Percentiles rank a stretch among this genome's conserved stretches.
Evolutionary conservation across 1,140 invertebrate species (phyloP).

Genomic region (Dryas iulia): DNA sequence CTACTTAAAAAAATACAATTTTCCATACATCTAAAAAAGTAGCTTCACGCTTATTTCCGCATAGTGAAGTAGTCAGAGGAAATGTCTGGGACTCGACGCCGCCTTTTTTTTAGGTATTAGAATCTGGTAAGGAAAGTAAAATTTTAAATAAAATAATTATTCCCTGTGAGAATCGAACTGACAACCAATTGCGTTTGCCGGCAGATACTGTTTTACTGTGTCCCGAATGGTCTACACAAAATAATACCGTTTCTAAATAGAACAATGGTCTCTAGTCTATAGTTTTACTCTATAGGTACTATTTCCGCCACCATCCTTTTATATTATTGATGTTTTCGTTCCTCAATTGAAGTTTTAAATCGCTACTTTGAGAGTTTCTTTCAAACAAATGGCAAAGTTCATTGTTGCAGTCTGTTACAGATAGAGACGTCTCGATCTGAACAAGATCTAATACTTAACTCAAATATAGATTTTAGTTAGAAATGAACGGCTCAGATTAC

Average conservation of each 20-base stretch:
- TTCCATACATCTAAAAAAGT: too few species aligned
- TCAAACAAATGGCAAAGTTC: conserved; percentile 4
- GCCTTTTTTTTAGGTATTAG: too few species aligned
- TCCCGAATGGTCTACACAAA: too few species aligned
- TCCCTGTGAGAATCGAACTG: too few species aligned
- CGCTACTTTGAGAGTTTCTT: neutral
- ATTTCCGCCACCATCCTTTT: neutral
- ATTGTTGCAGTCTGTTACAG: conserved; percentile 1
- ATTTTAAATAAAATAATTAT: too few species aligned
- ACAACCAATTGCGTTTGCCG: too few species aligned
- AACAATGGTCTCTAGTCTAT: neutral
- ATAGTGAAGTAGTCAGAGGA: too few species aligned
- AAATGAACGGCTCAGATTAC: neutral
- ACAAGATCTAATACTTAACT: neutral
- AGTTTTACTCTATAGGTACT: neutral
- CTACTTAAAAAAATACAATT: too few species aligned
- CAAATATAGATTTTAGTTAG: neutral
- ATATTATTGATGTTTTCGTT: neutral
- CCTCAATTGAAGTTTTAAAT: conserved; percentile 8
- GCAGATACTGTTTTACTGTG: too few species aligned
- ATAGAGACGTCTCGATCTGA: neutral
- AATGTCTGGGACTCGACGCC: too few species aligned
- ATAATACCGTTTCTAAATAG: neutral
- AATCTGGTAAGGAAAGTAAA: too few species aligned
- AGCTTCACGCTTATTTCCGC: too few species aligned